These are phyloP conservation scores for Lophura nycthemera DNA, from an alignment of 2,113 vertebrate species.

Conservation along the genomic window DNA sequence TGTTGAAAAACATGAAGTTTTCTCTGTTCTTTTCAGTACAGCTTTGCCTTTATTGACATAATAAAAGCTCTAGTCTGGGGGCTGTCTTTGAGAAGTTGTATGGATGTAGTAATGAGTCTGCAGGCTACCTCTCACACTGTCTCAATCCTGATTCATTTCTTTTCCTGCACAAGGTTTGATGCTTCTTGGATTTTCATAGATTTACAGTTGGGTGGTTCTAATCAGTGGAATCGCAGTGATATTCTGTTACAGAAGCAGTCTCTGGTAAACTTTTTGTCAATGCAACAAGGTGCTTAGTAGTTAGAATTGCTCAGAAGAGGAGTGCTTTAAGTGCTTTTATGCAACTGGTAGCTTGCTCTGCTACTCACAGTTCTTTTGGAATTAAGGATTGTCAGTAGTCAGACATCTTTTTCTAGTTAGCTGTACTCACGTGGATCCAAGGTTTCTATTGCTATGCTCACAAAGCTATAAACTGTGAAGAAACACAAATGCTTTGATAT, in stretches of 20 bases:
- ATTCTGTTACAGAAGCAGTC: background rate
- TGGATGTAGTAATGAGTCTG: accelerated
- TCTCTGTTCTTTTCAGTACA: background rate
- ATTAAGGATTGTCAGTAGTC: background rate
- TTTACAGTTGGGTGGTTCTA: background rate
- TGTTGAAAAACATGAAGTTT: background rate
- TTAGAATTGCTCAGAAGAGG: background rate
- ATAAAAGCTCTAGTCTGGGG: too few species aligned
- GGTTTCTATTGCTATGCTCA: background rate
- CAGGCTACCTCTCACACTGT: background rate
- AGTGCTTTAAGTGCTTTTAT: background rate
- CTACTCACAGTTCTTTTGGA: background rate
- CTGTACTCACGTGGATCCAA: background rate
- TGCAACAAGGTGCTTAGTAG: background rate
- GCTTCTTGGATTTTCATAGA: background rate
- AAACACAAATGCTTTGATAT: background rate
- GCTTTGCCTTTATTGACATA: background rate
- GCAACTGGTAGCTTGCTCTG: background rate
- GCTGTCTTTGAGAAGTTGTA: background rate
- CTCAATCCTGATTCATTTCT: background rate
- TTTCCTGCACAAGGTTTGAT: background rate
- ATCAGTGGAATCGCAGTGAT: background rate
- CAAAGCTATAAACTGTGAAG: background rate
- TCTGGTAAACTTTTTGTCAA: accelerated
- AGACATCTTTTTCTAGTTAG: background rate